These are phyloP conservation scores for Ephialtes manifestator DNA, from an alignment of 2,888 invertebrate species.

Conservation along the genomic window DNA sequence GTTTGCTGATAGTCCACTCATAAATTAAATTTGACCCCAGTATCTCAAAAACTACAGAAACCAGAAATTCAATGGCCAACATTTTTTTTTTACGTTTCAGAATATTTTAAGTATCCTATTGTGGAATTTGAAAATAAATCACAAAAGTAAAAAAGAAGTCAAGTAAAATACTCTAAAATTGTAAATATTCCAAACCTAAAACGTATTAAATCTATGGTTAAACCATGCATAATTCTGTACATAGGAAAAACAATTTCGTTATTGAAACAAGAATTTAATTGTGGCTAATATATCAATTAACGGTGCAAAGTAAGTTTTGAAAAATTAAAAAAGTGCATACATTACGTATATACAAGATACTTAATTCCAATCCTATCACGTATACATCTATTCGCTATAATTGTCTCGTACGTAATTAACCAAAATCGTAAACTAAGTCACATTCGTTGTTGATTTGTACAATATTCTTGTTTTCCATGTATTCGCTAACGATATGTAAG, in stretches of 20 bases:
- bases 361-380: background rate
- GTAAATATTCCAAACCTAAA: no score
- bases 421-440: conserved; percentile 17
- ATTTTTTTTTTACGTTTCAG: no score
- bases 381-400: background rate
- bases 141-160: no score
- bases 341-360: no score
- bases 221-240: background rate
- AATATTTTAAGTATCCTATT: no score
- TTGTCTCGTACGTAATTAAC: conserved; percentile 7
- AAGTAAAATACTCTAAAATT: no score
- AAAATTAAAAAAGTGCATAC: background rate
- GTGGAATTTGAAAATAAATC: no score
- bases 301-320: background rate
- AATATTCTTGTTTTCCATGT: background rate
- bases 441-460: background rate
- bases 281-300: background rate
- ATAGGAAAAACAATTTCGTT: background rate
- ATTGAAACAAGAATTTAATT: background rate
- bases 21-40: no score
- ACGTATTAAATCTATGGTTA: no score
- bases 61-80: no score
- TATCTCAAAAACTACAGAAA: no score
- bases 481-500: background rate
- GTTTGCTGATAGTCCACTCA: no score